Conservation (phyloP, 2,797 vertebrate genomes). For the Falco concolor region DNA sequence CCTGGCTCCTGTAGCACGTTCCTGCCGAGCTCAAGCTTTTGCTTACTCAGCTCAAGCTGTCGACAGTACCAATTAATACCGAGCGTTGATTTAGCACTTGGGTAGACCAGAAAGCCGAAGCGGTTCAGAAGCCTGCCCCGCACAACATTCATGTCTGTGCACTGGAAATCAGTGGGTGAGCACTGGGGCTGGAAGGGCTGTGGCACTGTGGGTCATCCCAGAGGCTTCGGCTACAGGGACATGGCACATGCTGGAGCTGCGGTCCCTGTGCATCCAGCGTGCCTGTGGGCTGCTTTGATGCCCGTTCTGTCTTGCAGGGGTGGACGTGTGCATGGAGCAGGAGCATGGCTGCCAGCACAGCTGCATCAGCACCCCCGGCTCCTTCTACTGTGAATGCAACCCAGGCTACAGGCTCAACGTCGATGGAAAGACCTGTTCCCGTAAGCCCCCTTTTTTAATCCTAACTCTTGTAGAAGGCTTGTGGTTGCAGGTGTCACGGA, state of each 20-base stretch:
- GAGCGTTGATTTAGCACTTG: neutral
- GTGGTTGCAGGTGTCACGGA: neutral
- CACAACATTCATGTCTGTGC: rapidly evolving
- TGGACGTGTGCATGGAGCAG: conserved; percentile 82
- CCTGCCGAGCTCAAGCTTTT: neutral
- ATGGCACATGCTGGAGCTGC: rapidly evolving
- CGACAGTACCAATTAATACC: neutral
- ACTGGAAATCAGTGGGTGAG: neutral
- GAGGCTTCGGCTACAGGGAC: neutral
- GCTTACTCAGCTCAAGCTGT: neutral
- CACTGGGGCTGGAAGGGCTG: neutral
- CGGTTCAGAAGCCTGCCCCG: neutral
- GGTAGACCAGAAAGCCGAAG: neutral
- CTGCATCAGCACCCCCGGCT: conserved; percentile 82
- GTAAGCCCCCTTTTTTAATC: conserved; percentile 64
- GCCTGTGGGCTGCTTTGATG: neutral
- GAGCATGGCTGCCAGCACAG: conserved; percentile 89
- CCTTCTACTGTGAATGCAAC: conserved; percentile 87
- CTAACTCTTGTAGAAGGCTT: neutral
- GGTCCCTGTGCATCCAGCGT: rapidly evolving
- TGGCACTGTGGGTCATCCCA: rapidly evolving
- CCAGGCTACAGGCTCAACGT: conserved; percentile 82
- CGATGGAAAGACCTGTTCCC: conserved; percentile 85
- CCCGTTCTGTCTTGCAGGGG: conserved; percentile 69
- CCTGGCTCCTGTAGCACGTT: neutral